Evolutionary conservation across 2,797 vertebrate species (phyloP), one percentile per base, ranked within the genome.

Genomic region (Micropoecilia bifurca): DNA sequence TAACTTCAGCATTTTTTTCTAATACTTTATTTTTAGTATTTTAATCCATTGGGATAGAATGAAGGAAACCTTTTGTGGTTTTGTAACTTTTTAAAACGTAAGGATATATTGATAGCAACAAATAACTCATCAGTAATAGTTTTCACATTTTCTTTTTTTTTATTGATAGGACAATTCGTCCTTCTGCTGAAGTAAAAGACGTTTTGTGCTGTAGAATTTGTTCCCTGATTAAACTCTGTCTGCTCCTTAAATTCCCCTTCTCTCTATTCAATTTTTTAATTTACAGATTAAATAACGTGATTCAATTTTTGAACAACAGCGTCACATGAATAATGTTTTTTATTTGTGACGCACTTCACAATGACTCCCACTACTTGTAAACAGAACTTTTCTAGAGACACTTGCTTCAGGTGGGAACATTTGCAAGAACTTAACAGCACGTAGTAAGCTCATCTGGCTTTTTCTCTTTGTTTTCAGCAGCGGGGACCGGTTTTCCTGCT

Each of bases 241-340:
- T 59, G 39, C 30, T 10, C 16, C 22, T 73, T 39, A 3, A 14
- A 55, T 30, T 77, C 13, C 36, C 25, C 46, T 50, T 68, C 71
- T 20, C 30, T 73, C 36, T 77, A 63, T 30, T 76, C 9, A 33
- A 10, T 76, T 66, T 53, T 33, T 59, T 6, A 45, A 71, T 16
- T 28, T 71, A 14, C 41, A 46, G 13, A 45, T 45, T 46, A 16
- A 45, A 28, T 28, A 71, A 45, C 41, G n/a, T 16, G 18, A n/a
- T 46, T 1, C 6, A 2, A 71, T 46, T 14, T n/a, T 43, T n/a
- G 16, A 39, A 25, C 8, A 36, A 25, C 41, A 30, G 12, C 33
- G 59, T 53, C 68, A 28, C 47, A 81, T 79, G 81, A 89, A 79
- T 83, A 50, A 84, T 87, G 25, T 16, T 20, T 36, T 36, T 43